A percentile compares a stretch with the other conserved stretches of the same genome.
Evolutionary conservation across 2,113 vertebrate genomes (phyloP).

Genomic region (Lethenteron reissneri): DNA sequence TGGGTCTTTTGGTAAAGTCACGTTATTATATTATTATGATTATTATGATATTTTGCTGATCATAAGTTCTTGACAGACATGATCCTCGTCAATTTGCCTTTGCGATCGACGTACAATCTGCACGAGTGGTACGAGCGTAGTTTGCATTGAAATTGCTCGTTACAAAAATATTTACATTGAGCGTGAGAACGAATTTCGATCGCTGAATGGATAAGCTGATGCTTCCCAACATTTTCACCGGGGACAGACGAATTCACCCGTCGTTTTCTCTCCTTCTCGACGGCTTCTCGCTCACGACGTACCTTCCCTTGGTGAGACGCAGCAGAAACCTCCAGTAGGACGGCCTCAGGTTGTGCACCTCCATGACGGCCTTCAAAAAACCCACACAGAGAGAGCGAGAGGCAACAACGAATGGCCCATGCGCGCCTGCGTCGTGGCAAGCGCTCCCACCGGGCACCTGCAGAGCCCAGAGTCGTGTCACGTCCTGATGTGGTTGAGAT

Average conservation of each 20-base stretch:
- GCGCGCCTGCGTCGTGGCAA: too few species aligned
- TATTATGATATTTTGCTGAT: too few species aligned
- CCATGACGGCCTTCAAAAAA: conserved; percentile 63
- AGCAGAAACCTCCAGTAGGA: conserved; percentile 94
- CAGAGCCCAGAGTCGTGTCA: too few species aligned
- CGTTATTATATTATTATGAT: too few species aligned
- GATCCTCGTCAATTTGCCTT: too few species aligned
- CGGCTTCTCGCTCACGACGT: conserved; percentile 15
- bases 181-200: background rate
- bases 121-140: background rate
- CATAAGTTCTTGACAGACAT: too few species aligned
- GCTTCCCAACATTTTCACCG: background rate
- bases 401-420: too few species aligned
- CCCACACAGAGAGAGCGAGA: too few species aligned
- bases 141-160: background rate
- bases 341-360: conserved; percentile 74
- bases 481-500: too few species aligned
- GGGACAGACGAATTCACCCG: background rate
- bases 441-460: too few species aligned
- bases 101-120: too few species aligned
- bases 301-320: conserved; percentile 80
- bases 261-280: background rate
- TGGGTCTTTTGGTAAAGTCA: too few species aligned
- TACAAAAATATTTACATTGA: background rate
- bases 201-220: background rate